phyloP scores from a whole-genome alignment of 2,797 vertebrate genomes.

The Neosalanx taihuensis region DNA sequence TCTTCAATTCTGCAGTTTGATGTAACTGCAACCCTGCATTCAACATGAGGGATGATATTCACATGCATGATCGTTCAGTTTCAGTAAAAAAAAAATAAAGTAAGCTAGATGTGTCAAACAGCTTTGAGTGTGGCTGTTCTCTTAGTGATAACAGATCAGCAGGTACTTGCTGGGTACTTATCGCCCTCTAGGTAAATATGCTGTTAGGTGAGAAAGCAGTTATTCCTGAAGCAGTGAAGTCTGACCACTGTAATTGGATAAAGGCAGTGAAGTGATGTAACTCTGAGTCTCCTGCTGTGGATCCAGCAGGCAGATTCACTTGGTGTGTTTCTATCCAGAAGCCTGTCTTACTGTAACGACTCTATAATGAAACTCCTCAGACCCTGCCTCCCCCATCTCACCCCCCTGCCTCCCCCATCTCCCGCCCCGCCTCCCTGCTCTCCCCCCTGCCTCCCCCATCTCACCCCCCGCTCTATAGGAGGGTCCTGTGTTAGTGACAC shows the following conservation, averaged over 20 bases:
- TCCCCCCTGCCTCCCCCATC: too few species aligned
- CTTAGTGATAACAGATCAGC: neutral
- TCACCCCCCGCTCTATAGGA: too few species aligned
- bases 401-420: conserved; percentile 26
- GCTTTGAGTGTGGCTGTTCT: neutral
- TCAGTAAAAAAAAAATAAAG: neutral
- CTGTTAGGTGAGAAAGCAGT: conserved; percentile 13
- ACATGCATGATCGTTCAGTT: neutral
- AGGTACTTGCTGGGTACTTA: conserved; percentile 20
- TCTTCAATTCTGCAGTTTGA: neutral
- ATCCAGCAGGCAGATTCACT: conserved; percentile 47
- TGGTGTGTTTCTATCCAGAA: conserved; percentile 38
- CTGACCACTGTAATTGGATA: conserved; percentile 38
- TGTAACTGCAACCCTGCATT: neutral
- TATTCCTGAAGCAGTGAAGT: conserved; percentile 50
- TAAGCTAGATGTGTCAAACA: neutral
- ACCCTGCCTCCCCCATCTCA: conserved; percentile 46
- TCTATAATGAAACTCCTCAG: conserved; percentile 52
- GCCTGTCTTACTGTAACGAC: conserved; percentile 51
- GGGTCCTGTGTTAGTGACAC: too few species aligned
- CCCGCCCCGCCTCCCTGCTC: too few species aligned
- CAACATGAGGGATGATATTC: neutral
- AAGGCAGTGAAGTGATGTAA: conserved; percentile 42
- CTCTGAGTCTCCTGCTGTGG: conserved; percentile 44
- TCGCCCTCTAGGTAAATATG: conserved; percentile 38